Conservation (phyloP, 2,113 vertebrate species). For the Odocoileus virginianus region DNA sequence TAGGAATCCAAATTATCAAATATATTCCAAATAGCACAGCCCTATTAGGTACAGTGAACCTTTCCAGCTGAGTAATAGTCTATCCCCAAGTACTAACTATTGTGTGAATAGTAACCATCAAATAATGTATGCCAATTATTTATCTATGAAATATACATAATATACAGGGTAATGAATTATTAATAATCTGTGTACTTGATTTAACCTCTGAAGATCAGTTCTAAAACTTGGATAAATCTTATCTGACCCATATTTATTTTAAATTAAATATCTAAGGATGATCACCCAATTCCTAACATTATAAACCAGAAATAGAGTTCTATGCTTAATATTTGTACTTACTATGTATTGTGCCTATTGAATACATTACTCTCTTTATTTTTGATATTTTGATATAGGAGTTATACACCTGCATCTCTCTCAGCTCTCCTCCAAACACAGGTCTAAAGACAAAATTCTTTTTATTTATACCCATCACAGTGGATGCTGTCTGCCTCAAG, state of each 20-base stretch:
- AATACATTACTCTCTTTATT: neutral
- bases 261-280: slow-evolving; percentile 21
- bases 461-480: neutral
- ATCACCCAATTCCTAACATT: neutral
- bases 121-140: slow-evolving; percentile 20
- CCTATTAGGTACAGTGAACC: neutral
- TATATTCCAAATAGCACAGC: neutral
- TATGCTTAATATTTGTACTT: neutral
- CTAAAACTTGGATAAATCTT: neutral
- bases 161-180: neutral
- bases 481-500: slow-evolving; percentile 53
- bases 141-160: neutral
- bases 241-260: neutral
- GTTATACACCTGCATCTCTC: neutral
- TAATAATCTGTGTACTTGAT: neutral
- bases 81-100: slow-evolving; percentile 14
- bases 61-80: neutral
- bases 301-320: neutral
- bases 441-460: neutral
- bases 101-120: neutral
- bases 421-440: neutral
- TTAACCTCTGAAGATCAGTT: slow-evolving; percentile 2
- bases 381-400: slow-evolving; percentile 22
- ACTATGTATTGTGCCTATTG: neutral
- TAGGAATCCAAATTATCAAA: neutral